Percentiles rank a stretch among this genome's conserved stretches.
phyloP scores from a whole-genome alignment of 1,140 invertebrate species.

The Periplaneta americana region DNA sequence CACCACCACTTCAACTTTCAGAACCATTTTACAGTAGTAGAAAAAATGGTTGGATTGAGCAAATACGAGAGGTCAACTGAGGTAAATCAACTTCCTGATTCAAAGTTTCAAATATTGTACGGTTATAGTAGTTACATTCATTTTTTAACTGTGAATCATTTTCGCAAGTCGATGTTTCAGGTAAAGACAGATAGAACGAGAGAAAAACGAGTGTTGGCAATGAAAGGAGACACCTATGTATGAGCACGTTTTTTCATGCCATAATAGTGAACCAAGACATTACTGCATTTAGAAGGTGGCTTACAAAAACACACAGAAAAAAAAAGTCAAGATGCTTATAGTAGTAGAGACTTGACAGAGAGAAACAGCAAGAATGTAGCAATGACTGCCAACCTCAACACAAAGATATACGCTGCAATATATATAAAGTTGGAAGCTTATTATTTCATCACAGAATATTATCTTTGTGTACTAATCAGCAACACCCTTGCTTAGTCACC shows the following conservation, averaged over 20 bases:
- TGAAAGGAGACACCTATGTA: background rate
- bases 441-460: background rate
- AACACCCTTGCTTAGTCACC: background rate
- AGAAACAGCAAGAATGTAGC: background rate
- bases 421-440: background rate
- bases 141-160: background rate
- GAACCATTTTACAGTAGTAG: background rate
- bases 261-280: background rate
- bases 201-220: background rate
- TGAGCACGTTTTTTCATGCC: background rate
- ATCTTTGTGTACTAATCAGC: background rate
- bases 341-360: background rate
- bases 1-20: background rate
- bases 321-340: background rate
- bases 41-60: background rate
- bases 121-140: background rate
- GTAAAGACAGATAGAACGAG: background rate
- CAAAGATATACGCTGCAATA: background rate
- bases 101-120: background rate
- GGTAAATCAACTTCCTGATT: background rate
- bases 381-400: background rate
- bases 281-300: background rate
- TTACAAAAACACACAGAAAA: background rate
- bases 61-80: background rate
- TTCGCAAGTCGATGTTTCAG: background rate